phyloP scores from a whole-genome alignment of 2,888 invertebrate species.

The Pseudococcus viburni region DNA sequence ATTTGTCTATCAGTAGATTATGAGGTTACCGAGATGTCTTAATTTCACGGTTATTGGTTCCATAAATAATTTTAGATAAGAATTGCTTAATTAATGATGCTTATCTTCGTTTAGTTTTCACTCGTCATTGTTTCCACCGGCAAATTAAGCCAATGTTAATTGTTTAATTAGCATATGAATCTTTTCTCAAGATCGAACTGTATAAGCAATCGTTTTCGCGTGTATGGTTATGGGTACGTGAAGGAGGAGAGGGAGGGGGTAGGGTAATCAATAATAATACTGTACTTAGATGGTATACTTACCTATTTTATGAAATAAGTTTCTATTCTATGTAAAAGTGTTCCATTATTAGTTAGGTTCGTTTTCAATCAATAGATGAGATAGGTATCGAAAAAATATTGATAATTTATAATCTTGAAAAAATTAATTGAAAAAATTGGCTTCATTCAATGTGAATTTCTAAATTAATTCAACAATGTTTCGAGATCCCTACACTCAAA shows the following conservation, averaged over 20 bases:
- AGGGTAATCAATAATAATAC: background rate
- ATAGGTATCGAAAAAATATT: too few relatives aligned
- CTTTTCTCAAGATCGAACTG: slow-evolving; percentile 24
- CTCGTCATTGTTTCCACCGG: slow-evolving; percentile 49
- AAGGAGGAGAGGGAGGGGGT: background rate
- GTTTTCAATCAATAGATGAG: background rate
- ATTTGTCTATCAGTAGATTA: slow-evolving; percentile 31
- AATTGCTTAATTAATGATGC: slow-evolving; percentile 59
- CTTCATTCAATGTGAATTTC: too few relatives aligned
- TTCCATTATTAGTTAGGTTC: background rate
- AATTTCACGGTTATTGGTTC: slow-evolving; percentile 57
- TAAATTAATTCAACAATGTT: too few relatives aligned
- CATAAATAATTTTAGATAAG: slow-evolving; percentile 56
- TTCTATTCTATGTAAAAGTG: background rate
- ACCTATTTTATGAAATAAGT: background rate
- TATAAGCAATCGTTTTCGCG: background rate
- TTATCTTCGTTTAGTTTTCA: slow-evolving; percentile 53
- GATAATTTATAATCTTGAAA: too few relatives aligned
- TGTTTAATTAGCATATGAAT: slow-evolving; percentile 27
- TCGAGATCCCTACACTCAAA: too few relatives aligned
- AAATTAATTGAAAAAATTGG: too few relatives aligned
- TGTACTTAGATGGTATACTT: background rate
- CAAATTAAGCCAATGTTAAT: slow-evolving; percentile 48
- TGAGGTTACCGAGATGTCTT: slow-evolving; percentile 45
- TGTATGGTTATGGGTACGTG: background rate